These are phyloP conservation scores for Pelodiscus sinensis DNA, from an alignment of 2,113 vertebrate genomes.

Conservation along the genomic window DNA sequence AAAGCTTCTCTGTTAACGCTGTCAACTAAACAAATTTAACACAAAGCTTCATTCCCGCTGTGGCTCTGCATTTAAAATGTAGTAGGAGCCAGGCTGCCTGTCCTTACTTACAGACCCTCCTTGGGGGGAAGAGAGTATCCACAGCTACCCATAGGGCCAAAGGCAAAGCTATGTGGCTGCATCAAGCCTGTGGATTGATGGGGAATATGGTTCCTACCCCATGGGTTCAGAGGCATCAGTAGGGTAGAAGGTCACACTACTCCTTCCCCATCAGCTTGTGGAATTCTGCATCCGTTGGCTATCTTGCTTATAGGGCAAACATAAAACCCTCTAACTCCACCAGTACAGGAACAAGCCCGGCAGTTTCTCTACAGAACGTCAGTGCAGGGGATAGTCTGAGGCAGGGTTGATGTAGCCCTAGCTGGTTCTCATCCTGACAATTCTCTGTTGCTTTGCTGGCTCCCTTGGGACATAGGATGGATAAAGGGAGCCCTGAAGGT, in stretches of 20 bases:
- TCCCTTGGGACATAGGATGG: no score
- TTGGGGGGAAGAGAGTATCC: neutral
- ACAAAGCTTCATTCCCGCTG: no score
- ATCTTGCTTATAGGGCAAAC: neutral
- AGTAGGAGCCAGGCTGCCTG: no score
- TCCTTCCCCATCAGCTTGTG: neutral
- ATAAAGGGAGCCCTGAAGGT: no score
- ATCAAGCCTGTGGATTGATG: neutral
- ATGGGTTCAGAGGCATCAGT: fast-evolving
- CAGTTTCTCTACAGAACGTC: neutral
- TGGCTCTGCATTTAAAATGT: no score
- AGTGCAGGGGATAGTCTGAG: neutral
- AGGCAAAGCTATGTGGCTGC: fast-evolving
- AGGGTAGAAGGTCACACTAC: neutral
- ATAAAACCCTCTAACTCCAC: neutral
- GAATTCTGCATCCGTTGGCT: neutral
- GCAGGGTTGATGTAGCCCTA: neutral
- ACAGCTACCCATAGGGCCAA: fast-evolving
- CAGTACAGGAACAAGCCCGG: neutral
- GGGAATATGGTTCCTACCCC: neutral
- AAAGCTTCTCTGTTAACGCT: no score
- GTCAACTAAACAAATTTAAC: no score
- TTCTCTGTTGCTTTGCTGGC: neutral
- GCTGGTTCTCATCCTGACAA: neutral
- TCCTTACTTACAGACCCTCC: neutral